A percentile compares a stretch with the other conserved stretches of the same genome.
phyloP scores from a whole-genome alignment of 2,888 invertebrate genomes.

The Aleiodes testaceus region DNA sequence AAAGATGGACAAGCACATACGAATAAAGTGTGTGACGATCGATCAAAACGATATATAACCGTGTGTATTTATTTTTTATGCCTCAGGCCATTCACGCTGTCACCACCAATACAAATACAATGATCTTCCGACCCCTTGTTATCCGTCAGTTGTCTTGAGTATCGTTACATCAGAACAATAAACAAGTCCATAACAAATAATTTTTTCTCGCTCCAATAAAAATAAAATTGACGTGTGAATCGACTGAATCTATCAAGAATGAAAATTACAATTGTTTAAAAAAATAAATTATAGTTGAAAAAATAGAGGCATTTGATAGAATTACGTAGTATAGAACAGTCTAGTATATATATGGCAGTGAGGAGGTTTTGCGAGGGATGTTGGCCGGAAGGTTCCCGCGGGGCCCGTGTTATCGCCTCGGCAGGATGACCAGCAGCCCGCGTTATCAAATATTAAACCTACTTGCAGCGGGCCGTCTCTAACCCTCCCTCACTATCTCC shows the following conservation, averaged over 20 bases:
- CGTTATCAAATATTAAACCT: conserved; percentile 72
- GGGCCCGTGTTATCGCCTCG: conserved; percentile 73
- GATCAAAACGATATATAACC: conserved; percentile 33
- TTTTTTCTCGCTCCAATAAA: too few relatives aligned
- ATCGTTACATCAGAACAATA: too few relatives aligned
- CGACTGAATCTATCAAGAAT: too few relatives aligned
- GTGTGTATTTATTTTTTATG: conserved; percentile 25
- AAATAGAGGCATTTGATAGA: conserved; percentile 30
- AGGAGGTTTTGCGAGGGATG: conserved; percentile 68
- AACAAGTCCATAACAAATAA: too few relatives aligned
- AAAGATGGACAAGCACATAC: conserved; percentile 39
- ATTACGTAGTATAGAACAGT: conserved; percentile 44
- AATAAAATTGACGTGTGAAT: too few relatives aligned
- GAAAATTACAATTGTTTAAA: too few relatives aligned
- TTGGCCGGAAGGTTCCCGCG: conserved; percentile 72
- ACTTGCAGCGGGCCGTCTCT: conserved; percentile 68
- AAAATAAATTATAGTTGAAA: neutral
- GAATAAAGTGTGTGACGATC: conserved; percentile 42
- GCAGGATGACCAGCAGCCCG: conserved; percentile 72
- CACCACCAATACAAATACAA: conserved; percentile 8
- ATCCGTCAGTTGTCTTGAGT: conserved; percentile 1
- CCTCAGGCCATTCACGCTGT: conserved; percentile 23
- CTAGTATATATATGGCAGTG: conserved; percentile 46
- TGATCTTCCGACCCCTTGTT: conserved; percentile 10
- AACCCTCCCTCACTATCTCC: conserved; percentile 48